These are phyloP conservation scores for Grammomys dolichurus DNA, from an alignment of 2,113 vertebrate genomes.

Conservation along the genomic window DNA sequence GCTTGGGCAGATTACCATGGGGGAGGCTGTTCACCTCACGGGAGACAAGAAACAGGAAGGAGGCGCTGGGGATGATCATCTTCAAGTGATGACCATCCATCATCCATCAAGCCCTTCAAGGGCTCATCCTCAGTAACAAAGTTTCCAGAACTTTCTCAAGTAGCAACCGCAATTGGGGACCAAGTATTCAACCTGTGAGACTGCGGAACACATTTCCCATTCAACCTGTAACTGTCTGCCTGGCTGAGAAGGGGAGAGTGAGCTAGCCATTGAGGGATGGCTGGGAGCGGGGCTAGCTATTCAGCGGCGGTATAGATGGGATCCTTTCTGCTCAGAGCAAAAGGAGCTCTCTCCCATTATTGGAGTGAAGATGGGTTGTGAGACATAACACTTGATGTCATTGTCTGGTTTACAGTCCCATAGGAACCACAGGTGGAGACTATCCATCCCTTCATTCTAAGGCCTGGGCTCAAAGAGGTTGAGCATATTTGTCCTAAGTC, in stretches of 20 bases:
- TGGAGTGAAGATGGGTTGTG: rapidly evolving
- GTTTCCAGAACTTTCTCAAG: background rate
- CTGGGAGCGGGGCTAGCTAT: background rate
- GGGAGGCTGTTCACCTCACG: background rate
- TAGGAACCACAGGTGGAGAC: rapidly evolving
- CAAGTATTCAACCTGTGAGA: background rate
- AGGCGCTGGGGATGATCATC: background rate
- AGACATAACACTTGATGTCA: rapidly evolving
- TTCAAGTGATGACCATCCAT: too few relatives aligned
- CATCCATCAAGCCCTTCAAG: background rate
- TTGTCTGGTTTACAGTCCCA: background rate
- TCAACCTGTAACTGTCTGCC: background rate
- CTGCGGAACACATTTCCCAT: background rate
- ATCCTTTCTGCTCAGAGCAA: background rate
- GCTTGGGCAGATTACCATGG: background rate
- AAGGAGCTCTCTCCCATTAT: background rate
- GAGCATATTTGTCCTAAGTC: background rate
- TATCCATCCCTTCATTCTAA: background rate
- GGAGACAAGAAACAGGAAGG: background rate
- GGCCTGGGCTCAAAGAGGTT: background rate
- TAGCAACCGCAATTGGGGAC: background rate
- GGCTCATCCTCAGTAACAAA: background rate
- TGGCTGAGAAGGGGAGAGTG: background rate
- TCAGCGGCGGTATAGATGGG: rapidly evolving
- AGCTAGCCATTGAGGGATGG: background rate